Evolutionary conservation across 2,113 vertebrate species (phyloP).

Genomic region (Brachypteracias leptosomus): DNA sequence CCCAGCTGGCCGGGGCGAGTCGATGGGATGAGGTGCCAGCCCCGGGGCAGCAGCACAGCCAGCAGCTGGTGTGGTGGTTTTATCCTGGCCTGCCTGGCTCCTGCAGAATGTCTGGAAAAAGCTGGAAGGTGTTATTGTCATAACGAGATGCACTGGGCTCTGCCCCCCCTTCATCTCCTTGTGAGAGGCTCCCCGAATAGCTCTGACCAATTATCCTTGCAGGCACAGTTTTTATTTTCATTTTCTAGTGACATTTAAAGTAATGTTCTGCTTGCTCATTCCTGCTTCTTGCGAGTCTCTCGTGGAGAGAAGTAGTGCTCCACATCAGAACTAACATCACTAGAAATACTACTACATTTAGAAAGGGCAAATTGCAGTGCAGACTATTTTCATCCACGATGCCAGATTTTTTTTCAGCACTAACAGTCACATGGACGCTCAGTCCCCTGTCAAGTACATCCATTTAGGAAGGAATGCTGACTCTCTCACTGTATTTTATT

Average conservation of each 20-base stretch:
- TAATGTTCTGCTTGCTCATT: background rate
- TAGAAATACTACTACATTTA: background rate
- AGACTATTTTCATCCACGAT: background rate
- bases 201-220: background rate
- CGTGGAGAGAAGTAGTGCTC: background rate
- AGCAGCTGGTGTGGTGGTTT: background rate
- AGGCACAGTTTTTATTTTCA: conserved; percentile 1
- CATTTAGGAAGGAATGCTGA: conserved; percentile 30
- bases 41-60: background rate
- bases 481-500: conserved; percentile 21
- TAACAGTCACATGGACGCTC: background rate
- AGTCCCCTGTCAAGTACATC: background rate
- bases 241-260: conserved; percentile 37
- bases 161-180: background rate
- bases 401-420: conserved; percentile 20
- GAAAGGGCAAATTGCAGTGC: conserved; percentile 8
- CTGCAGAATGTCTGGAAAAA: background rate
- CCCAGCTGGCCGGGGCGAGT: background rate
- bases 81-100: background rate
- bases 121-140: background rate
- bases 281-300: background rate
- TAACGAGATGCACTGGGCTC: background rate
- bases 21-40: background rate
- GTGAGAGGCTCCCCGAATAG: background rate
- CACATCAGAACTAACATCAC: background rate